phyloP scores from a whole-genome alignment of 1,140 invertebrate species.

The Holotrichia oblita region DNA sequence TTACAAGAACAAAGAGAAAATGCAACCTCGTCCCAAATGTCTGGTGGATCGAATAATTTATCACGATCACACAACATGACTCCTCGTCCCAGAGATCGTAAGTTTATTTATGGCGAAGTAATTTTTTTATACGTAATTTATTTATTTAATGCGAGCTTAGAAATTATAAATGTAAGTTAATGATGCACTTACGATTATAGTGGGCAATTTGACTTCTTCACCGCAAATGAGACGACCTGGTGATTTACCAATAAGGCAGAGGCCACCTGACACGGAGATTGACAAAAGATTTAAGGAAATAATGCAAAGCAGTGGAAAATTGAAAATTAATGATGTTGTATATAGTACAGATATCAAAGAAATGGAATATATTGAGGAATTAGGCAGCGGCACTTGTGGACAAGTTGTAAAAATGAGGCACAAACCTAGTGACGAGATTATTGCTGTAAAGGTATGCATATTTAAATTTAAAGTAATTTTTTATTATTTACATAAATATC shows the following conservation, averaged over 20 bases:
- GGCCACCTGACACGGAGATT: constrained; percentile 60
- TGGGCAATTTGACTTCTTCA: constrained; percentile 48
- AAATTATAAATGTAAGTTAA: constrained; percentile 6
- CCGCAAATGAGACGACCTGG: constrained; percentile 51
- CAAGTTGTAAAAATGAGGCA: constrained; percentile 97
- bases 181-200: constrained; percentile 38
- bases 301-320: constrained; percentile 78
- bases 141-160: constrained; percentile 28
- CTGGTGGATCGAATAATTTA: constrained; percentile 45
- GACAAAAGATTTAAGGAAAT: constrained; percentile 64
- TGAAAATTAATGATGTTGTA: constrained; percentile 81
- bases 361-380: constrained; percentile 86
- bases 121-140: constrained; percentile 47
- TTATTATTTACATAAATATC: too few species aligned
- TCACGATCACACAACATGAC: constrained; percentile 44
- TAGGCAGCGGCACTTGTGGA: constrained; percentile 97
- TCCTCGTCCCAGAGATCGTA: constrained; percentile 48
- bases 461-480: not conserved
- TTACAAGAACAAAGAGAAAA: constrained; percentile 49
- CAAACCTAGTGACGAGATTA: constrained; percentile 82
- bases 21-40: constrained; percentile 44
- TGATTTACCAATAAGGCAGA: constrained; percentile 50
- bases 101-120: constrained; percentile 43
- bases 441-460: constrained; percentile 89
- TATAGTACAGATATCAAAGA: constrained; percentile 89